A percentile compares a stretch with the other conserved stretches of the same genome.
These are phyloP conservation scores for Lycodopsis pacificus DNA, from an alignment of 2,797 vertebrate species.

Conservation along the genomic window DNA sequence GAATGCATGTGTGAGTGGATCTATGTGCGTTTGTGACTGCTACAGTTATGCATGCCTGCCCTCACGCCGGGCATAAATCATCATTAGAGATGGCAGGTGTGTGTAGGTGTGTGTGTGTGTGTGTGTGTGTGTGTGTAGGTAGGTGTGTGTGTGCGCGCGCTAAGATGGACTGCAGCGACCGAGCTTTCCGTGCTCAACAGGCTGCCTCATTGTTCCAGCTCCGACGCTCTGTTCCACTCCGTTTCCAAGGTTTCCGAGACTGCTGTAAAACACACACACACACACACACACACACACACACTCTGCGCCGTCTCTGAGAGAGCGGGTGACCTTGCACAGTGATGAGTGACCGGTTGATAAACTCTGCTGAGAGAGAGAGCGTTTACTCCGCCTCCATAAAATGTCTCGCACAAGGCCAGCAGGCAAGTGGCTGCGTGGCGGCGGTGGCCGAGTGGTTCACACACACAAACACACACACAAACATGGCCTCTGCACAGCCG, in stretches of 20 bases:
- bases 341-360: slow-evolving; percentile 69
- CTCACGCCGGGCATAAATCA: slow-evolving; percentile 80
- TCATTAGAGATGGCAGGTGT: slow-evolving; percentile 80
- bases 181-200: slow-evolving; percentile 76
- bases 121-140: neutral
- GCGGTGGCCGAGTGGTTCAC: slow-evolving; percentile 24
- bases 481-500: slow-evolving; percentile 31
- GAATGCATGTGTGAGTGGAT: slow-evolving; percentile 53
- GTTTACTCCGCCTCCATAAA: slow-evolving; percentile 55
- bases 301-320: slow-evolving; percentile 44
- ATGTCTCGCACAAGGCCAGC: slow-evolving; percentile 30
- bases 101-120: slow-evolving; percentile 36
- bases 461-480: slow-evolving; percentile 11
- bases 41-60: slow-evolving; percentile 77
- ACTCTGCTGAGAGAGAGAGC: slow-evolving; percentile 49
- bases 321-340: slow-evolving; percentile 69
- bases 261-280: slow-evolving; percentile 41
- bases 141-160: neutral
- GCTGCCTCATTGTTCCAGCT: slow-evolving; percentile 64
- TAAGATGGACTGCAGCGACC: slow-evolving; percentile 62
- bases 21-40: slow-evolving; percentile 77
- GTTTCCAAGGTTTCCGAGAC: slow-evolving; percentile 64
- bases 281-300: neutral
- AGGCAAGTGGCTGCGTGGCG: slow-evolving; percentile 9
- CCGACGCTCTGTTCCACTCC: slow-evolving; percentile 57